phyloP scores from a whole-genome alignment of 2,113 vertebrate species.

The Lynx canadensis region DNA sequence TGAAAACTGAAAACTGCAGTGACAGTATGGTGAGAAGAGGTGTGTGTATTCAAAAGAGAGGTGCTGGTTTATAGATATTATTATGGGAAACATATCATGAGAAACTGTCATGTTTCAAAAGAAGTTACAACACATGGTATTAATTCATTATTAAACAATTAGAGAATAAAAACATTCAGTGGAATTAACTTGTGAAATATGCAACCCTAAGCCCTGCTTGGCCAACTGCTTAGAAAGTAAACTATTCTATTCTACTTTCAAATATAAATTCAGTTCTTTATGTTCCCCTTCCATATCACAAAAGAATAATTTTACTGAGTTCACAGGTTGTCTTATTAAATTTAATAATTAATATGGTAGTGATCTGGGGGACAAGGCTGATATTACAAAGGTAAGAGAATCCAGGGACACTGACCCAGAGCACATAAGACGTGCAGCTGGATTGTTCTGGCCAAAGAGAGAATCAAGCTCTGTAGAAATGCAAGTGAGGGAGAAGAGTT shows the following conservation, averaged over 20 bases:
- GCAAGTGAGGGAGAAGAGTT: background rate
- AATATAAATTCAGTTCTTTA: background rate
- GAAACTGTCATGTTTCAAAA: background rate
- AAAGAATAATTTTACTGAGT: background rate
- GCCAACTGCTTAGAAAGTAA: background rate
- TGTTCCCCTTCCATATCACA: background rate
- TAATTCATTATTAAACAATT: background rate
- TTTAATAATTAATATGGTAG: background rate
- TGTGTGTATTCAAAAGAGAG: background rate
- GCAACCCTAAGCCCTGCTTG: background rate
- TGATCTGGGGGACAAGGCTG: background rate
- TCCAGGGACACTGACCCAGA: too few species aligned
- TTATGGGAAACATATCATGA: background rate
- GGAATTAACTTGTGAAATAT: background rate
- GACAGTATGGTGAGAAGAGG: background rate
- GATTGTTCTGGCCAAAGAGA: background rate
- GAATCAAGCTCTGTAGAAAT: accelerated
- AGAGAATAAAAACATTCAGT: background rate
- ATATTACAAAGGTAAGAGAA: background rate
- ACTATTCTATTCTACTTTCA: background rate
- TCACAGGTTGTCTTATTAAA: background rate
- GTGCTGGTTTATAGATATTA: background rate
- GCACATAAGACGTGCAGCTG: background rate
- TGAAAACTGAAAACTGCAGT: background rate
- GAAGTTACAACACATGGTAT: background rate